phyloP scores from a whole-genome alignment of 1,140 invertebrate genomes.

The Vanessa tameamea region DNA sequence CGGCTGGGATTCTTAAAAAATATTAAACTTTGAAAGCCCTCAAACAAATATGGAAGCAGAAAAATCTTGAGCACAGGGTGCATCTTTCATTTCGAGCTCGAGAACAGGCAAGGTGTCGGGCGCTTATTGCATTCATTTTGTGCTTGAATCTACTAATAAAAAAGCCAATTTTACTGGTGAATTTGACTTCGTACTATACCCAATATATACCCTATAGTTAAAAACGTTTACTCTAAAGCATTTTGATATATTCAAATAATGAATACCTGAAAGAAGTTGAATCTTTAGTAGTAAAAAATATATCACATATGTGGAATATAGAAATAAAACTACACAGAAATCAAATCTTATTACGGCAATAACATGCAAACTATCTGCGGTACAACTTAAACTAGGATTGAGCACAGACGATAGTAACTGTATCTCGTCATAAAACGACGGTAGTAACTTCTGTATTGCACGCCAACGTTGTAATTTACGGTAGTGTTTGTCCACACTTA shows the following conservation, averaged over 20 bases:
- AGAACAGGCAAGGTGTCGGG: constrained; percentile 17
- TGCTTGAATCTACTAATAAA: constrained; percentile 7
- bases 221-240: no score
- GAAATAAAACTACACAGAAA: not conserved
- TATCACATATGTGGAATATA: no score
- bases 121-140: constrained; percentile 18
- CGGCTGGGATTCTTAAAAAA: constrained; percentile 20
- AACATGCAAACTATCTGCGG: constrained; percentile 1
- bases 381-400: not conserved
- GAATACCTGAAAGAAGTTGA: no score
- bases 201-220: no score
- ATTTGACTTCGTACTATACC: not conserved
- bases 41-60: constrained; percentile 30
- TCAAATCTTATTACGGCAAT: constrained; percentile 1
- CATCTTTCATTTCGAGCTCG: constrained; percentile 17
- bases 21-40: constrained; percentile 28
- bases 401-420: not conserved
- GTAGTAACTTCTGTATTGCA: constrained; percentile 2
- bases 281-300: no score
- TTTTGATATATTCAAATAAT: no score
- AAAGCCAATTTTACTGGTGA: constrained; percentile 10
- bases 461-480: not conserved
- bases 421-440: constrained; percentile 1
- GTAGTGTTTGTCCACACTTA: not conserved
- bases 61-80: constrained; percentile 14